phyloP scores from a whole-genome alignment of 2,113 vertebrate species.

The Taurulus bubalis region DNA sequence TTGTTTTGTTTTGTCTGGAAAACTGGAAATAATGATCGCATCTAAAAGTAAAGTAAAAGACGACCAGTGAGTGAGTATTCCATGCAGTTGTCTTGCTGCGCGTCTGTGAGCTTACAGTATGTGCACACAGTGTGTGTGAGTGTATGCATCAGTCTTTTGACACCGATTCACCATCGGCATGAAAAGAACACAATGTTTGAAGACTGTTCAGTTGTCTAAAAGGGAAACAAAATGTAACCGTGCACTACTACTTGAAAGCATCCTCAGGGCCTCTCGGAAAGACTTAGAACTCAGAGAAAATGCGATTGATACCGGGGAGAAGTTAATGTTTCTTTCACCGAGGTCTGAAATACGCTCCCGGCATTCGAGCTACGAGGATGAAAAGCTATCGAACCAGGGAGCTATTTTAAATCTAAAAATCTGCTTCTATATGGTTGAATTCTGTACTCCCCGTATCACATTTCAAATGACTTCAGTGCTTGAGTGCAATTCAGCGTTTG shows the following conservation, averaged over 20 bases:
- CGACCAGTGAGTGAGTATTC: not conserved
- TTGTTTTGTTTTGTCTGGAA: slow-evolving; percentile 20
- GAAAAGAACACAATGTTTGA: slow-evolving; percentile 60
- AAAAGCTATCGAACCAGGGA: slow-evolving; percentile 57
- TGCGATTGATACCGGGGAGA: slow-evolving; percentile 64
- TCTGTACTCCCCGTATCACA: slow-evolving; percentile 62
- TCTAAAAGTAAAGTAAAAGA: not conserved
- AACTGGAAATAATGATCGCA: slow-evolving; percentile 36
- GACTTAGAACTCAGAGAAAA: slow-evolving; percentile 67
- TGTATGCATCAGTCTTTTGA: slow-evolving; percentile 41
- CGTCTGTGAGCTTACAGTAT: not conserved
- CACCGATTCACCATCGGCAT: slow-evolving; percentile 48
- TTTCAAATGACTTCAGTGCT: slow-evolving; percentile 72
- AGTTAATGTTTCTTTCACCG: slow-evolving; percentile 65
- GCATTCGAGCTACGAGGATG: slow-evolving; percentile 57
- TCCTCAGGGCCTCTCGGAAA: slow-evolving; percentile 71
- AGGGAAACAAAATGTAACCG: slow-evolving; percentile 77
- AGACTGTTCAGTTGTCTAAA: slow-evolving; percentile 69
- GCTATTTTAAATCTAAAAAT: slow-evolving; percentile 67
- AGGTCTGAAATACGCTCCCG: slow-evolving; percentile 66
- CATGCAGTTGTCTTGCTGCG: not conserved
- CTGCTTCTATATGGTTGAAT: slow-evolving; percentile 63
- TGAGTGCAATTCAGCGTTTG: slow-evolving; percentile 64
- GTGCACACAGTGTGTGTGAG: slow-evolving; percentile 3
- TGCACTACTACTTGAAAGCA: slow-evolving; percentile 68